Conservation (phyloP, 2,888 invertebrate genomes). For the Drosophila nr. medialis region DNA sequence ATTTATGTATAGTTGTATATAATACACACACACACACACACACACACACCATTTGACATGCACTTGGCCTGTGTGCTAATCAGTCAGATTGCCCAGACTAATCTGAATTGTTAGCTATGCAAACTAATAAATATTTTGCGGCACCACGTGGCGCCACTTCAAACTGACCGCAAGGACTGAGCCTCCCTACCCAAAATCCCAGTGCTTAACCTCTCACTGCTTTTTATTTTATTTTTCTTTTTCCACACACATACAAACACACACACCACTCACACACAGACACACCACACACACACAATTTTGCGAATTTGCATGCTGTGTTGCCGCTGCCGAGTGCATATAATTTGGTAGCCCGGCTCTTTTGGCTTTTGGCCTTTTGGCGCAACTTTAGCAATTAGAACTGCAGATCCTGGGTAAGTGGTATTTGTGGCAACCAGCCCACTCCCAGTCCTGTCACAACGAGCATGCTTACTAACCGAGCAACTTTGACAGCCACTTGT, state of each 20-base stretch:
- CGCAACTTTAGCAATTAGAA: conserved; percentile 73
- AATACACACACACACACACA: background rate
- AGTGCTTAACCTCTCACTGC: background rate
- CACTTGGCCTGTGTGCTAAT: conserved; percentile 4
- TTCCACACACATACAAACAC: background rate
- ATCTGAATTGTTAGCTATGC: conserved; percentile 26
- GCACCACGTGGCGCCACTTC: conserved; percentile 35
- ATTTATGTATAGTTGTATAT: background rate
- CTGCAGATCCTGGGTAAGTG: conserved; percentile 60
- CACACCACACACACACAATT: conserved; percentile 5
- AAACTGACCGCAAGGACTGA: conserved; percentile 36
- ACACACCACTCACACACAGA: background rate
- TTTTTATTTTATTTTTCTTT: conserved; percentile 9
- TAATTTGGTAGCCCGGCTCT: conserved; percentile 51
- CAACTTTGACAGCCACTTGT: conserved; percentile 38
- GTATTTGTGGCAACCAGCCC: conserved; percentile 38
- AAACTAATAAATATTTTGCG: conserved; percentile 50
- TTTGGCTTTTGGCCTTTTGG: conserved; percentile 34
- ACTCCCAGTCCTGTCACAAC: conserved; percentile 7
- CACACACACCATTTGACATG: background rate
- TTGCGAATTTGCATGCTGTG: conserved; percentile 17
- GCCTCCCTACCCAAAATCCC: background rate
- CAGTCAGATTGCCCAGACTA: conserved; percentile 8
- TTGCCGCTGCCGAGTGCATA: conserved; percentile 51
- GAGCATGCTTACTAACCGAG: conserved; percentile 1